Percentiles rank a stretch among this genome's conserved stretches.
phyloP scores from a whole-genome alignment of 35 echinoderm and acorn worm genomes.

The Stichopus chloronotus region DNA sequence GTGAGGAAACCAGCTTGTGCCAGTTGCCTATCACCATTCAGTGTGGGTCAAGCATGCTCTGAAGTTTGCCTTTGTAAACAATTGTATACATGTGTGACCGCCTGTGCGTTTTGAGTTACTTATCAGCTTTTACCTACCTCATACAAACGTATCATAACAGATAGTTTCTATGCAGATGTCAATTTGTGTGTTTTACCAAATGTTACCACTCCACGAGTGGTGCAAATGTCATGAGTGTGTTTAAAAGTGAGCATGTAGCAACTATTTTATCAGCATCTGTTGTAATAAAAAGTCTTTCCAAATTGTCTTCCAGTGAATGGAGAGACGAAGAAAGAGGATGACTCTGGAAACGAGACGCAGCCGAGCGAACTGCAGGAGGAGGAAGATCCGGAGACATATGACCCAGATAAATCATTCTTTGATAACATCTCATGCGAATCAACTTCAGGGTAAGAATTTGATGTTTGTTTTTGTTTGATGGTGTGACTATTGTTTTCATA shows the following conservation, averaged over 20 bases:
- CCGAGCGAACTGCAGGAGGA: slow-evolving; percentile 77
- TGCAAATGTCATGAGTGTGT: too few relatives aligned
- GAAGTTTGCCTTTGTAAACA: too few relatives aligned
- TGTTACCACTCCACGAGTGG: too few relatives aligned
- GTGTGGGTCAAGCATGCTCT: too few relatives aligned
- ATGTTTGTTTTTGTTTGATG: neutral
- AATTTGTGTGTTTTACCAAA: too few relatives aligned
- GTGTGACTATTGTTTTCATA: neutral
- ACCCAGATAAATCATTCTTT: slow-evolving; percentile 96
- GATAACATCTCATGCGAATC: slow-evolving; percentile 98
- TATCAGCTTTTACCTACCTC: too few relatives aligned
- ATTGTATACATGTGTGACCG: too few relatives aligned
- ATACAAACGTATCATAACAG: too few relatives aligned
- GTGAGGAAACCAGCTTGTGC: too few relatives aligned
- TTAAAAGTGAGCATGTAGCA: neutral
- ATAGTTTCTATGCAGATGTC: too few relatives aligned
- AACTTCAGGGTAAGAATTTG: slow-evolving; percentile 27
- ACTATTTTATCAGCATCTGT: neutral
- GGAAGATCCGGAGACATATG: slow-evolving; percentile 74
- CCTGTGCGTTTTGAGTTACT: too few relatives aligned
- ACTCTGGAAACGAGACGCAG: slow-evolving; percentile 84
- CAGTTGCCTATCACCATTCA: too few relatives aligned
- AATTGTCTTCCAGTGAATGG: slow-evolving; percentile 74
- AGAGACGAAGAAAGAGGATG: slow-evolving; percentile 74
- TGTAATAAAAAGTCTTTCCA: neutral